These are phyloP conservation scores for Heteropelma amictum DNA, from an alignment of 2,888 invertebrate genomes.

Conservation along the genomic window DNA sequence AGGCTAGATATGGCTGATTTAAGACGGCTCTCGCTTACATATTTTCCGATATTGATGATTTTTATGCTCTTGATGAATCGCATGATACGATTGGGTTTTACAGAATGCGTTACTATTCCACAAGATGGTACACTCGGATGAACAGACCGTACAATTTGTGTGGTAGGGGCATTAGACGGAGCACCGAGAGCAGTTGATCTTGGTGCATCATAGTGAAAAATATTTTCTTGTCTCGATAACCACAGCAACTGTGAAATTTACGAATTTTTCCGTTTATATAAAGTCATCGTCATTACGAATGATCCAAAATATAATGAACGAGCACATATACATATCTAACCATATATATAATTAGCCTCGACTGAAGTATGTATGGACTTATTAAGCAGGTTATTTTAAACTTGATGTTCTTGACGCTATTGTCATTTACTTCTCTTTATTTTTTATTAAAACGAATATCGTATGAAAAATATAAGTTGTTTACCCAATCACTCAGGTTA, in stretches of 20 bases:
- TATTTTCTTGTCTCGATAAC: background rate
- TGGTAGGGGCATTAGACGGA: background rate
- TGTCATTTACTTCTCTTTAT: too few relatives aligned
- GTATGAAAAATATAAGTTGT: background rate
- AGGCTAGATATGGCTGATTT: too few relatives aligned
- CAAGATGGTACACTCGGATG: background rate
- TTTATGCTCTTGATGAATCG: constrained; percentile 8
- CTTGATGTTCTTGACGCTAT: too few relatives aligned
- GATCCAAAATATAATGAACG: background rate
- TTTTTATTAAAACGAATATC: too few relatives aligned
- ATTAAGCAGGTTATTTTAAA: too few relatives aligned
- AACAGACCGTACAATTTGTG: background rate
- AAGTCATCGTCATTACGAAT: background rate
- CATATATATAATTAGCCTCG: too few relatives aligned
- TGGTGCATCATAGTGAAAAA: background rate
- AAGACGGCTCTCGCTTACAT: too few relatives aligned
- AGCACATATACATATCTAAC: too few relatives aligned
- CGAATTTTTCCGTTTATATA: background rate
- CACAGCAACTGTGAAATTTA: constrained; percentile 25
- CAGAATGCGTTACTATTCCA: background rate
- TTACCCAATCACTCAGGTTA: constrained; percentile 21
- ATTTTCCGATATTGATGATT: background rate
- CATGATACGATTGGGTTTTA: background rate
- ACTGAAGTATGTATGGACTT: too few relatives aligned
- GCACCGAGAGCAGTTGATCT: constrained; percentile 3